Percentiles rank a stretch among this genome's conserved stretches.
Evolutionary conservation across 1,140 invertebrate species (phyloP).

Genomic region (Triops longicaudatus): DNA sequence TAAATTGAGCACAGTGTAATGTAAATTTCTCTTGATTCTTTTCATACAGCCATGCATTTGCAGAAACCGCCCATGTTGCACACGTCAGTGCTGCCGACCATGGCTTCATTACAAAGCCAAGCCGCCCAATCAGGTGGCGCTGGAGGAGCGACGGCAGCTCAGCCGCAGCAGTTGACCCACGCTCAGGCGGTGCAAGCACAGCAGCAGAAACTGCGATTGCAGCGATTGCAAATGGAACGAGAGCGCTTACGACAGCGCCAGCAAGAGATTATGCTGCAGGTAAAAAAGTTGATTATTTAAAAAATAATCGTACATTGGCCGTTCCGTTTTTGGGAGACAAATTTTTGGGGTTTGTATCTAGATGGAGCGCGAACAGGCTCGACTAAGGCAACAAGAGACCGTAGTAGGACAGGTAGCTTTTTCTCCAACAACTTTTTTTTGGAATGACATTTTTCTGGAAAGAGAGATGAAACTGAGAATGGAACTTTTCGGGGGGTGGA

Average conservation of each 20-base stretch:
- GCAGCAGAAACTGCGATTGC: slow-evolving; percentile 67
- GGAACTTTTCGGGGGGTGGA: not conserved
- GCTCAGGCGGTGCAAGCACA: slow-evolving; percentile 51
- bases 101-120: slow-evolving; percentile 38
- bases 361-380: slow-evolving; percentile 26
- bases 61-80: slow-evolving; percentile 58
- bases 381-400: slow-evolving; percentile 63
- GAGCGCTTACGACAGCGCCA: slow-evolving; percentile 76
- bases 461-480: not conserved
- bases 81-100: slow-evolving; percentile 37
- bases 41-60: slow-evolving; percentile 55
- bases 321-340: slow-evolving; percentile 7
- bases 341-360: slow-evolving; percentile 13
- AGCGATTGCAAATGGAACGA: slow-evolving; percentile 74
- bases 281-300: slow-evolving; percentile 37
- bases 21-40: slow-evolving; percentile 18
- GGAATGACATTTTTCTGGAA: not conserved
- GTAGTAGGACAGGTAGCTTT: slow-evolving; percentile 32
- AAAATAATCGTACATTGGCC: slow-evolving; percentile 7
- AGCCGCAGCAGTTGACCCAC: slow-evolving; percentile 34
- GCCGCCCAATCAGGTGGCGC: slow-evolving; percentile 34
- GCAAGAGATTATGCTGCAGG: slow-evolving; percentile 78
- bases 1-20: slow-evolving; percentile 18
- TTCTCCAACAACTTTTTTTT: slow-evolving; percentile 6
- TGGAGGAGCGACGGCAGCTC: slow-evolving; percentile 38